A percentile compares a stretch with the other conserved stretches of the same genome.
Conservation (phyloP, 2,888 invertebrate genomes). For the Melinaea marsaeus region DNA sequence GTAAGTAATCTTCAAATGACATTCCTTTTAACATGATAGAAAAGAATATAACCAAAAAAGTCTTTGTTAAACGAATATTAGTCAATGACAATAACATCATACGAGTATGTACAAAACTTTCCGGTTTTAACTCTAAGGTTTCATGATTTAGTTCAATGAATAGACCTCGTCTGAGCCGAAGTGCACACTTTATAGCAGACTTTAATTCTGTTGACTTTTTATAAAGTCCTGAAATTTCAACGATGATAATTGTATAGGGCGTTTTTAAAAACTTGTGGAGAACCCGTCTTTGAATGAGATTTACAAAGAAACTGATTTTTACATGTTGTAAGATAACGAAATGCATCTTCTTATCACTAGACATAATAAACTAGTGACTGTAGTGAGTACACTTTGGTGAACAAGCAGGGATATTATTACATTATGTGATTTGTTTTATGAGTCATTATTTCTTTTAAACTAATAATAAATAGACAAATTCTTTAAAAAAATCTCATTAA, state of each 20-base stretch:
- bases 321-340: neutral
- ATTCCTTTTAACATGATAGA: no score
- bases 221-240: constrained; percentile 20
- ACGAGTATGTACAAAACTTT: constrained; percentile 8
- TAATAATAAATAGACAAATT: no score
- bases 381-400: neutral
- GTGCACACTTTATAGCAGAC: constrained; percentile 30
- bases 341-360: neutral
- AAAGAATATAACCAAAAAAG: no score
- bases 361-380: neutral
- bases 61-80: no score
- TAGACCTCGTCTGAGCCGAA: constrained; percentile 28
- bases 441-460: no score
- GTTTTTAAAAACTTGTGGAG: neutral
- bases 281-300: neutral
- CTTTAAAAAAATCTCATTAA: no score
- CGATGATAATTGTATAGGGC: constrained; percentile 19
- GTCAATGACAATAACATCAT: no score
- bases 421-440: no score
- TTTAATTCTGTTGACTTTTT: constrained; percentile 31
- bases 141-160: constrained; percentile 30
- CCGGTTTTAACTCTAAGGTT: constrained; percentile 21
- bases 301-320: constrained; percentile 1
- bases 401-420: no score
- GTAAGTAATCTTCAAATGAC: no score